Conservation (phyloP, 2,113 vertebrate species). For the Buteo buteo region DNA sequence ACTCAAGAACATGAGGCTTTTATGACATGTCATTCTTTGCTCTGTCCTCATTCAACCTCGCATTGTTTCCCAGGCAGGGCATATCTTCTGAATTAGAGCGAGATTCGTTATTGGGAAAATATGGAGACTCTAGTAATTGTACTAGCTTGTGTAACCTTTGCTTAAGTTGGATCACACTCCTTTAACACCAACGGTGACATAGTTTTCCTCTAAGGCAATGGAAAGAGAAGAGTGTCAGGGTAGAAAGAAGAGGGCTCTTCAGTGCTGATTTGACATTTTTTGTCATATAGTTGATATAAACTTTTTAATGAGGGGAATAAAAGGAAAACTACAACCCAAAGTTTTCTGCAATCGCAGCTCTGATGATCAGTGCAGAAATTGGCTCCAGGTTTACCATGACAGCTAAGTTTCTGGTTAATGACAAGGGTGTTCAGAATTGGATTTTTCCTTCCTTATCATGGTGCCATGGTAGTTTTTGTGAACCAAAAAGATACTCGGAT, state of each 20-base stretch:
- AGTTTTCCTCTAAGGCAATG: neutral
- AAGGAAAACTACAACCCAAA: neutral
- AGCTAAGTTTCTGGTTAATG: neutral
- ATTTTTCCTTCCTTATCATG: neutral
- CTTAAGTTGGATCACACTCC: neutral
- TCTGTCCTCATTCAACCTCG: conserved; percentile 38
- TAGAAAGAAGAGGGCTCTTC: neutral
- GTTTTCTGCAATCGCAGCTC: neutral
- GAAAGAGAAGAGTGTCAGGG: neutral
- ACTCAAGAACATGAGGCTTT: neutral
- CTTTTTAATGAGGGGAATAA: neutral
- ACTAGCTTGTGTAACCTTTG: conserved; percentile 5
- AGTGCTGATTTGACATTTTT: neutral
- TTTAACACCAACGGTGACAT: neutral
- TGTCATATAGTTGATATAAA: neutral
- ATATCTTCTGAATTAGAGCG: neutral
- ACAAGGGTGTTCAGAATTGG: fast-evolving
- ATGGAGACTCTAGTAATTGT: neutral
- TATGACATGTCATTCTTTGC: conserved; percentile 20
- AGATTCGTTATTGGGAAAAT: neutral
- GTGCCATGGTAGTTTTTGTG: neutral
- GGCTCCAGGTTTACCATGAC: neutral
- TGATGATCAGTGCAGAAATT: neutral
- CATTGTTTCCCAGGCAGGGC: conserved; percentile 57
- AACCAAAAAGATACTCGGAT: neutral